Evolutionary conservation across 2,888 invertebrate species (phyloP), one percentile per base, ranked within the genome.

Genomic region (Phania funesta): DNA sequence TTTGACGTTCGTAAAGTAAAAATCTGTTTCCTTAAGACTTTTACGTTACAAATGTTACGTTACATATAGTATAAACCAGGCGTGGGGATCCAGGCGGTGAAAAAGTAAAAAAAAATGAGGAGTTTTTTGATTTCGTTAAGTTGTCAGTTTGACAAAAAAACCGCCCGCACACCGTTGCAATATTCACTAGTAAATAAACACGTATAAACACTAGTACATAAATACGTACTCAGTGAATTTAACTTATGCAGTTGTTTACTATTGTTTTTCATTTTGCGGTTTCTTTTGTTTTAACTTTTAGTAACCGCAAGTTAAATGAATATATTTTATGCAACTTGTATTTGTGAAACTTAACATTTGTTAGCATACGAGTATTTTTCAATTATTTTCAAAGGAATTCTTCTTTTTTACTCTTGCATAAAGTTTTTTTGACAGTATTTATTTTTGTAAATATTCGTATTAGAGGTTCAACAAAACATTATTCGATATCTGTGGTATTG

Each of bases 241-340:
- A 60, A 60, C 26, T 48, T 26, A n/a, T n/a, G n/a, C n/a, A 16
- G 54, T 74, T 64, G n/a, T n/a, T 5, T 46, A 56, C 32, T 41
- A 20, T 50, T 46, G 32, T 46, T 65, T 64, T 65, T 32, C 22
- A 52, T 32, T 74, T 74, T 74, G 54, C 3, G 74, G 64, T 74
- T 64, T 64, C 11, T 26, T 41, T 26, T 20, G n/a, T 13, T 60
- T 18, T 58, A 38, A 38, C 44, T 60, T 67, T 76, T 13, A 44
- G 58, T 60, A 60, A 76, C 68, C 60, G n/a, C 64, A 70, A 70
- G 60, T 60, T 18, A 38, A 68, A n/a, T 76, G 52, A 68, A 76
- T 29, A 41, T 11, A 29, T 24, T 62, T 22, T 41, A 64, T 64
- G 52, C 62, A 52, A 35, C 50, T 38, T 46, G 24, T 46, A 64